Evolutionary conservation across 2,113 vertebrate genomes (phyloP).

Genomic region (Pagrus major): DNA sequence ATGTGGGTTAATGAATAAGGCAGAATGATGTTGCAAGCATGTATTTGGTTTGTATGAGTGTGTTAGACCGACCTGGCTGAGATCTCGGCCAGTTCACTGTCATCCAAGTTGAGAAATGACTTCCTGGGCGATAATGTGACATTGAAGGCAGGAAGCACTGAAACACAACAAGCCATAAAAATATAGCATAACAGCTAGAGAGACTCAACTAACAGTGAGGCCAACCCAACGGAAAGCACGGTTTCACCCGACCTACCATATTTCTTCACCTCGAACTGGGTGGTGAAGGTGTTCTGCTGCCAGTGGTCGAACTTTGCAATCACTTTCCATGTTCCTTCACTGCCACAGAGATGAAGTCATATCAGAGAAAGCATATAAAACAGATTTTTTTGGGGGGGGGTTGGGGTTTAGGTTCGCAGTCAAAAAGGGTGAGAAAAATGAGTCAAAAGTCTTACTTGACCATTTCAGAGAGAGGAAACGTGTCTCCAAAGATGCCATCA

Average conservation of each 20-base stretch:
- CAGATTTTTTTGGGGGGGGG: too few relatives aligned
- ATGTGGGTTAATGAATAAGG: not conserved
- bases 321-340: constrained; percentile 82
- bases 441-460: constrained; percentile 73
- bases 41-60: not conserved
- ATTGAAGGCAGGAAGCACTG: constrained; percentile 86
- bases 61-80: constrained; percentile 75
- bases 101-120: constrained; percentile 74
- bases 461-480: constrained; percentile 67
- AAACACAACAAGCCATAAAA: constrained; percentile 10
- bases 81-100: constrained; percentile 70
- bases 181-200: too few relatives aligned
- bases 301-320: constrained; percentile 80
- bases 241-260: constrained; percentile 70
- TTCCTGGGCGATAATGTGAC: constrained; percentile 79
- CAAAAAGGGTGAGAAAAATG: not conserved
- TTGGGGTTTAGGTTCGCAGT: not conserved
- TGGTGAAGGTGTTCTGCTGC: constrained; percentile 79
- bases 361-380: not conserved
- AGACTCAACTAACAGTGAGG: not conserved
- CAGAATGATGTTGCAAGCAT: not conserved
- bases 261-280: constrained; percentile 83
- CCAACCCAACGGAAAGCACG: too few relatives aligned
- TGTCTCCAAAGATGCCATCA: constrained; percentile 56
- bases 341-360: constrained; percentile 33